phyloP scores from a whole-genome alignment of 2,888 invertebrate species.

The Himalopsyche japonica region DNA sequence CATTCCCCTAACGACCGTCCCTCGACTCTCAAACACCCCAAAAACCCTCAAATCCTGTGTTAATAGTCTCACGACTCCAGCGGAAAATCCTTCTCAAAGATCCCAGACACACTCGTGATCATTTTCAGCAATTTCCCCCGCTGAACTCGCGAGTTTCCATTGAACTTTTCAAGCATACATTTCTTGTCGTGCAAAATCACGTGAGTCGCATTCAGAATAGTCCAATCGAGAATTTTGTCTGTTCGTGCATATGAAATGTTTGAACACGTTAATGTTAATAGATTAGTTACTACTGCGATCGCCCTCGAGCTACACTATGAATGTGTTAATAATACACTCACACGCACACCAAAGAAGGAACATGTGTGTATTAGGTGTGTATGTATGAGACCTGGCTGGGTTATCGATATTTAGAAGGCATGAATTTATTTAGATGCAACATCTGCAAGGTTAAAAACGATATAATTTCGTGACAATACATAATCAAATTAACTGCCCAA shows the following conservation, averaged over 20 bases:
- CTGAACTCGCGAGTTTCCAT: neutral
- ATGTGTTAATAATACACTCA: slow-evolving; percentile 9
- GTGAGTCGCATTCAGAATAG: neutral
- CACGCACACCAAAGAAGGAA: neutral
- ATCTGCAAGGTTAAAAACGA: slow-evolving; percentile 7
- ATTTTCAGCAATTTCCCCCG: neutral
- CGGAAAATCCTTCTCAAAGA: neutral
- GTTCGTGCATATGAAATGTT: neutral
- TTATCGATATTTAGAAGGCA: neutral
- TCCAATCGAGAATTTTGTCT: neutral
- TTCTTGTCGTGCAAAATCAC: neutral
- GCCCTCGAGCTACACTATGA: neutral
- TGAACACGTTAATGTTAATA: neutral
- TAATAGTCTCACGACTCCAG: neutral
- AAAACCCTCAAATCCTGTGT: neutral
- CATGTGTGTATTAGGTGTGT: neutral
- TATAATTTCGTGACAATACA: neutral
- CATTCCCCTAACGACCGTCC: slow-evolving; percentile 2
- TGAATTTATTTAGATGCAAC: slow-evolving; percentile 15
- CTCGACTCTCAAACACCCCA: slow-evolving; percentile 9
- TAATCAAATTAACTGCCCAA: neutral
- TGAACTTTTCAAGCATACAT: neutral
- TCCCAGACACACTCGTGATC: neutral
- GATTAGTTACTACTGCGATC: neutral
- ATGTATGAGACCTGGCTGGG: neutral